Percentiles rank a stretch among this genome's conserved stretches.
These are phyloP conservation scores for Myotis lucifugus DNA, from an alignment of 2,113 vertebrate genomes.

Conservation along the genomic window DNA sequence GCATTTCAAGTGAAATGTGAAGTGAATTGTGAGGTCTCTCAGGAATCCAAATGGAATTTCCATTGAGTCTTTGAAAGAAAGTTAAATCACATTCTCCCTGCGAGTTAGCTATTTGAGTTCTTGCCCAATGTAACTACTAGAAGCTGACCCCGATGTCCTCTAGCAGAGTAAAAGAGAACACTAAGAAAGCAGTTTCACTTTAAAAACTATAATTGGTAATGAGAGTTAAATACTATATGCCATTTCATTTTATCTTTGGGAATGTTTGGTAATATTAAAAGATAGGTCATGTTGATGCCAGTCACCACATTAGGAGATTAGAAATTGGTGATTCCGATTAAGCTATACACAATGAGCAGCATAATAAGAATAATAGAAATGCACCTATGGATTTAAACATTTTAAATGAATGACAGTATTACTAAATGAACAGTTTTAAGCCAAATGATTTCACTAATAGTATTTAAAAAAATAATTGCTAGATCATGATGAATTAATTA, in stretches of 20 bases:
- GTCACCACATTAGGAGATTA: conserved; percentile 58
- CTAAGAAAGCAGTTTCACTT: neutral
- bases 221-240: conserved; percentile 57
- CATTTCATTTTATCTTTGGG: conserved; percentile 20
- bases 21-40: conserved; percentile 26
- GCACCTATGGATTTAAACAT: conserved; percentile 63
- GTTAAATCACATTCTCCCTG: conserved; percentile 48
- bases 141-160: conserved; percentile 61
- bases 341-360: neutral
- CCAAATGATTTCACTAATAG: conserved; percentile 69
- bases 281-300: conserved; percentile 50
- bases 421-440: conserved; percentile 68
- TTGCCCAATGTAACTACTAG: conserved; percentile 63
- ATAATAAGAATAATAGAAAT: conserved; percentile 72
- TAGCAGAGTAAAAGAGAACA: conserved; percentile 58
- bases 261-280: conserved; percentile 59
- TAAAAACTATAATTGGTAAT: conserved; percentile 16
- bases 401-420: conserved; percentile 67
- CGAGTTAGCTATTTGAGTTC: conserved; percentile 63
- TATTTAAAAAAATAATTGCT: conserved; percentile 65
- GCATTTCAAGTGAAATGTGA: conserved; percentile 38
- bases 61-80: conserved; percentile 64
- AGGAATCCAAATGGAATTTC: conserved; percentile 64
- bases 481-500: conserved; percentile 66
- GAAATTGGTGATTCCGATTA: conserved; percentile 62